These are phyloP conservation scores for Rousettus madagascariensis DNA, from an alignment of 2,797 vertebrate species.

Conservation along the genomic window DNA sequence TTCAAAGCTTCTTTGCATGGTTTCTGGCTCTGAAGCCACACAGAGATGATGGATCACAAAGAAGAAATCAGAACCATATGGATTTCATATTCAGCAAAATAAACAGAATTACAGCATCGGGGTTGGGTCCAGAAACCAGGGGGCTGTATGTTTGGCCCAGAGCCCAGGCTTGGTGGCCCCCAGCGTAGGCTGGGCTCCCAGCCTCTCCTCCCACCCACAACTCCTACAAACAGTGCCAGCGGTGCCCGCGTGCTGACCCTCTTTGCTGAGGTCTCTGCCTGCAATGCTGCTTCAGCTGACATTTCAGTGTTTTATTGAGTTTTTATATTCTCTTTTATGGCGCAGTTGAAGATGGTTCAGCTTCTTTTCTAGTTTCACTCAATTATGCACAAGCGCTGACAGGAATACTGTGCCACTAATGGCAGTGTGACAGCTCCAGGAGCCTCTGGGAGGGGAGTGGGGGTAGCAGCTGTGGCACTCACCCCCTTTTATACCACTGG, in stretches of 20 bases:
- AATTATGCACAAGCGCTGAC: conserved; percentile 4
- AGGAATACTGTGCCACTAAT: neutral
- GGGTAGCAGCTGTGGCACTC: neutral
- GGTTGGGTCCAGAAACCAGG: conserved; percentile 52
- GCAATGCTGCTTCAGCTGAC: conserved; percentile 3
- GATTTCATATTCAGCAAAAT: conserved; percentile 62
- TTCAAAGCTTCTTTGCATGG: conserved; percentile 48
- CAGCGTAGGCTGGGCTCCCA: neutral
- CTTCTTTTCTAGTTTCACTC: conserved; percentile 48
- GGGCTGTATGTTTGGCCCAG: conserved; percentile 39
- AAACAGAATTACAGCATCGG: conserved; percentile 67
- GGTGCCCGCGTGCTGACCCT: neutral
- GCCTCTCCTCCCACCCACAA: neutral
- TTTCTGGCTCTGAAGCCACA: conserved; percentile 41
- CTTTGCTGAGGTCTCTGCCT: neutral
- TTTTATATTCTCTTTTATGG: conserved; percentile 65
- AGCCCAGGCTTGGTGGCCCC: conserved; percentile 48
- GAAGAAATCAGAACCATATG: conserved; percentile 75
- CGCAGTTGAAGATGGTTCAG: conserved; percentile 28
- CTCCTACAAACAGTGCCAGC: neutral
- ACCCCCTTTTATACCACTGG: neutral
- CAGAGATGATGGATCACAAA: conserved; percentile 64
- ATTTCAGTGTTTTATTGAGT: conserved; percentile 57
- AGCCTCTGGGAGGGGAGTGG: neutral
- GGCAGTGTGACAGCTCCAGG: neutral